Conservation (phyloP, 1,140 invertebrate species). For the Philaenus spumarius region DNA sequence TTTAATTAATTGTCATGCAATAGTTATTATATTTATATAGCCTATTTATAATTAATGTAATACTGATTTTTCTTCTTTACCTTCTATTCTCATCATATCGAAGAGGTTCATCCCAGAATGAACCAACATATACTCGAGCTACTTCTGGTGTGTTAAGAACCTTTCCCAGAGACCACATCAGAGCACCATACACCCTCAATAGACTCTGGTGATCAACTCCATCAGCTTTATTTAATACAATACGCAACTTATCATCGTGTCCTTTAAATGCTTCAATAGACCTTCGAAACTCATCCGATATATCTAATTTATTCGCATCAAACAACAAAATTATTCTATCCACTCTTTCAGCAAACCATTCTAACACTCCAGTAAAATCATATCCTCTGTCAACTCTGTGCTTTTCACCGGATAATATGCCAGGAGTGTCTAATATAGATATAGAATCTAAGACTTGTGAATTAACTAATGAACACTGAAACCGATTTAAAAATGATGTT, state of each 20-base stretch:
- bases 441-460: conserved; percentile 86
- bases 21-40: background rate
- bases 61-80: conserved; percentile 30
- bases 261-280: conserved; percentile 56
- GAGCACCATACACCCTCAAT: conserved; percentile 68
- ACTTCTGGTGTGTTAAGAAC: conserved; percentile 97
- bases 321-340: conserved; percentile 66
- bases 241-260: conserved; percentile 64
- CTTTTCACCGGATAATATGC: conserved; percentile 88
- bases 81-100: conserved; percentile 82
- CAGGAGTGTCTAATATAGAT: conserved; percentile 95
- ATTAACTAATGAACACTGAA: conserved; percentile 85
- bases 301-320: conserved; percentile 70
- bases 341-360: conserved; percentile 69
- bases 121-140: conserved; percentile 96
- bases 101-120: conserved; percentile 95
- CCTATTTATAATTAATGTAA: background rate
- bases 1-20: background rate
- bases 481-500: conserved; percentile 65
- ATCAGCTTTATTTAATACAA: conserved; percentile 69
- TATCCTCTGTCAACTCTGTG: conserved; percentile 95
- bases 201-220: conserved; percentile 67
- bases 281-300: conserved; percentile 63
- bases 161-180: conserved; percentile 81
- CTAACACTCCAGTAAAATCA: conserved; percentile 63